Conservation (phyloP, 2,113 vertebrate species). For the Brachirus orientalis region DNA sequence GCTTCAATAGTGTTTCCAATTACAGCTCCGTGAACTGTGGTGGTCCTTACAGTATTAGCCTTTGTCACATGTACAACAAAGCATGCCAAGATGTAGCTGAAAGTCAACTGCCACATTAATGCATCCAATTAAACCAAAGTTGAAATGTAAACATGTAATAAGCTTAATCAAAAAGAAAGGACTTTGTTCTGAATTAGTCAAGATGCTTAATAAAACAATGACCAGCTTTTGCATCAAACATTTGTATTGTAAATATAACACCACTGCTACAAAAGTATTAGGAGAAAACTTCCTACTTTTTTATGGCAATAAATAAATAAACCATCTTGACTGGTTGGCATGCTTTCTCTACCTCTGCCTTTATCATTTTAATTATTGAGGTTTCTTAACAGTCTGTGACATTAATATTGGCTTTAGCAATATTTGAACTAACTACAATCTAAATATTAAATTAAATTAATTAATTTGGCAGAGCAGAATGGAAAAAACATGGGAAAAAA, state of each 20-base stretch:
- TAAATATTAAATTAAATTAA: background rate
- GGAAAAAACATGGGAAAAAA: too few species aligned
- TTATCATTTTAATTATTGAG: conserved; percentile 12
- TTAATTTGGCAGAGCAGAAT: too few species aligned
- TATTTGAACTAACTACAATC: background rate
- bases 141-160: conserved; percentile 30
- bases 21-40: conserved; percentile 68
- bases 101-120: conserved; percentile 46
- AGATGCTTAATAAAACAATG: conserved; percentile 23
- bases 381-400: background rate
- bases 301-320: background rate
- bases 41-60: conserved; percentile 52
- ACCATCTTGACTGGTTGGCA: background rate
- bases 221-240: conserved; percentile 3
- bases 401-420: background rate
- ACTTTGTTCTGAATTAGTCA: conserved; percentile 10
- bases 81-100: conserved; percentile 38
- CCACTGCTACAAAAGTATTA: background rate
- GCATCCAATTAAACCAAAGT: conserved; percentile 38
- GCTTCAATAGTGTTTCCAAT: conserved; percentile 77
- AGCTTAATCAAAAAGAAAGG: conserved; percentile 8
- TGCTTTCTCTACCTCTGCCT: too few species aligned
- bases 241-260: conserved; percentile 1
- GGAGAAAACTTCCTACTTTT: background rate
- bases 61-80: conserved; percentile 49